These are phyloP conservation scores for Hypomecis atomaria DNA, from an alignment of 2,888 invertebrate genomes.

Conservation along the genomic window DNA sequence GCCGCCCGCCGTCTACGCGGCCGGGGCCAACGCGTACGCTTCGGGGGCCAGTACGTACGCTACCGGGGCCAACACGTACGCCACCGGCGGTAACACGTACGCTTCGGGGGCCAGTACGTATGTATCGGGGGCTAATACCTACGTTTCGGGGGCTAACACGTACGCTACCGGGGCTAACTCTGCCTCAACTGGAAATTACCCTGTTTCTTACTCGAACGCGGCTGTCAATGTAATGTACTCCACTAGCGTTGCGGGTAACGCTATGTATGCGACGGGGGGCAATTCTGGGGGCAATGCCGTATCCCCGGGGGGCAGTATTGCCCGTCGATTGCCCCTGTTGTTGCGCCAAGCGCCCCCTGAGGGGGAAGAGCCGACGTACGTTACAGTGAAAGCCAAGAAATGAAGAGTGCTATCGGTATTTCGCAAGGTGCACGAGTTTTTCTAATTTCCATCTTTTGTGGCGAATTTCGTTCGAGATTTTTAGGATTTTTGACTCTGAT, in stretches of 20 bases:
- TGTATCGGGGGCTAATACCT: background rate
- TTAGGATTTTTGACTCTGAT: constrained; percentile 17
- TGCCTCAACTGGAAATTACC: constrained; percentile 10
- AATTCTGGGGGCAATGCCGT: constrained; percentile 11
- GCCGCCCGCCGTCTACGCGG: constrained; percentile 62
- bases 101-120: background rate
- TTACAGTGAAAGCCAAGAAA: constrained; percentile 72
- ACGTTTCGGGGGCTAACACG: background rate
- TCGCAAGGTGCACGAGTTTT: constrained; percentile 79
- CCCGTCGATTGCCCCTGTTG: constrained; percentile 52
- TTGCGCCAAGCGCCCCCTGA: constrained; percentile 42
- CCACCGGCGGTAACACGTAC: background rate
- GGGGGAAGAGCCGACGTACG: constrained; percentile 65
- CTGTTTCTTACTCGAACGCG: constrained; percentile 16
- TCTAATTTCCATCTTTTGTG: constrained; percentile 45
- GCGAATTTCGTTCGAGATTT: constrained; percentile 20
- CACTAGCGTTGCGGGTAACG: too few species aligned
- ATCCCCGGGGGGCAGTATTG: constrained; percentile 26
- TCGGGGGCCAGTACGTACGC: constrained; percentile 4
- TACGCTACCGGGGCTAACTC: background rate
- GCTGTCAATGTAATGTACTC: constrained; percentile 38
- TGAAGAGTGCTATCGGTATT: constrained; percentile 79
- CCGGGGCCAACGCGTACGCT: constrained; percentile 28
- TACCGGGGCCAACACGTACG: background rate
- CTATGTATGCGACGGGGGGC: background rate